phyloP scores from a whole-genome alignment of 2,888 invertebrate genomes.

The Sminthurides aquaticus region DNA sequence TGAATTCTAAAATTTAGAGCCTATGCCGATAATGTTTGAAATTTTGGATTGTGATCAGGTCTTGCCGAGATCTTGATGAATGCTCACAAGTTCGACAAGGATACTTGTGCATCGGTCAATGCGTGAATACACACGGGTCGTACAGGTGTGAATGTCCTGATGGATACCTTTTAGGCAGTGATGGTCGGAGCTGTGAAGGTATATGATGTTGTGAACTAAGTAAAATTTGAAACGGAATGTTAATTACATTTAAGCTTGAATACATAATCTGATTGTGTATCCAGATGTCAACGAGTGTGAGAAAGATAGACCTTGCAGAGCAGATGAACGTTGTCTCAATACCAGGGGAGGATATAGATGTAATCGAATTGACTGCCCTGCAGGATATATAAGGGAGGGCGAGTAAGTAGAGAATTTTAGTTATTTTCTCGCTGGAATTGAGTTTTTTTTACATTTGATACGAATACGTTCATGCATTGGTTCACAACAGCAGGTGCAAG shows the following conservation, averaged over 20 bases:
- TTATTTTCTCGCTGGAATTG: too few relatives aligned
- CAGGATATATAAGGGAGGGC: constrained; percentile 70
- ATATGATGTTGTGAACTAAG: constrained; percentile 34
- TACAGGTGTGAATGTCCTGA: constrained; percentile 64
- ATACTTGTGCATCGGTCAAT: constrained; percentile 59
- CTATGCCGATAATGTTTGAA: not conserved
- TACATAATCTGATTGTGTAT: constrained; percentile 29
- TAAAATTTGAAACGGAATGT: not conserved
- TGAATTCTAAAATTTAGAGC: too few relatives aligned
- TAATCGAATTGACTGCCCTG: constrained; percentile 74
- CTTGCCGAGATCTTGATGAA: constrained; percentile 45
- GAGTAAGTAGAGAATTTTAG: constrained; percentile 59
- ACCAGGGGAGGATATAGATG: constrained; percentile 82
- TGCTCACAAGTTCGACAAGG: constrained; percentile 33
- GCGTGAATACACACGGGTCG: constrained; percentile 80
- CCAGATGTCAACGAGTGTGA: constrained; percentile 67
- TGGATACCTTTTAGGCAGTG: constrained; percentile 67
- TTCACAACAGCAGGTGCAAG: constrained; percentile 42
- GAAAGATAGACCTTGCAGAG: constrained; percentile 48
- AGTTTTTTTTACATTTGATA: too few relatives aligned
- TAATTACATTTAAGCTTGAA: too few relatives aligned
- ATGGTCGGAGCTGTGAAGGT: constrained; percentile 78
- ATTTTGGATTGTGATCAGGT: constrained; percentile 47
- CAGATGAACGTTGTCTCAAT: constrained; percentile 78
- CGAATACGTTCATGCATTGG: too few relatives aligned